phyloP scores from a whole-genome alignment of 2,888 invertebrate genomes.

The Tiphia femorata region DNA sequence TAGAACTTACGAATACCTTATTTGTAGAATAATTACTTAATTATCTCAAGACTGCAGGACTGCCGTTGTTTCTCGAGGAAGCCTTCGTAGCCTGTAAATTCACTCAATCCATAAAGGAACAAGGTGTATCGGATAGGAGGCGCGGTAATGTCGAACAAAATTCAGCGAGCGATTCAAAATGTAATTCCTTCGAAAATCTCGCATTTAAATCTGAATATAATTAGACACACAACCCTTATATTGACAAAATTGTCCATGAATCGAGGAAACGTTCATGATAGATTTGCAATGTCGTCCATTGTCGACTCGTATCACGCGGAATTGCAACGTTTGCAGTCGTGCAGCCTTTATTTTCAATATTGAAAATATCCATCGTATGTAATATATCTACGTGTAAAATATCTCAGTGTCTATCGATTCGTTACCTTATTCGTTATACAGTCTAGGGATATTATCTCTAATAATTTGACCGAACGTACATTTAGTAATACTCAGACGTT shows the following conservation, averaged over 20 bases:
- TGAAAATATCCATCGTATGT: constrained; percentile 39
- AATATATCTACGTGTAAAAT: constrained; percentile 49
- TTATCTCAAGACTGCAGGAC: constrained; percentile 40
- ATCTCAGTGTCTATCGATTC: constrained; percentile 40
- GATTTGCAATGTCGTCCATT: too few relatives aligned
- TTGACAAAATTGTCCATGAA: too few relatives aligned
- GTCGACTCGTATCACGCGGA: too few relatives aligned
- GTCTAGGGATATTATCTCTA: constrained; percentile 38
- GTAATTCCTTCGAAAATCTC: too few relatives aligned
- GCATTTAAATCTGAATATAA: too few relatives aligned
- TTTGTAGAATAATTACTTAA: constrained; percentile 31
- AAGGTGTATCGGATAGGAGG: too few relatives aligned
- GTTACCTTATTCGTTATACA: constrained; percentile 32
- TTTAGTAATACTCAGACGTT: neutral
- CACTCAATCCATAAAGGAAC: too few relatives aligned
- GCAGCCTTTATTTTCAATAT: constrained; percentile 34
- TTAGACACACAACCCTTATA: too few relatives aligned
- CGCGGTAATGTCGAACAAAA: too few relatives aligned
- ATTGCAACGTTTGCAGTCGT: constrained; percentile 31
- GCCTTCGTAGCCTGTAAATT: too few relatives aligned
- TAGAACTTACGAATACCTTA: constrained; percentile 42
- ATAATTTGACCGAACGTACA: constrained; percentile 34
- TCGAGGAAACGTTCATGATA: too few relatives aligned
- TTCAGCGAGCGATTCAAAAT: too few relatives aligned
- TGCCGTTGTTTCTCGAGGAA: constrained; percentile 34